Conservation (phyloP, 2,113 vertebrate genomes). For the Thomomys bottae region DNA sequence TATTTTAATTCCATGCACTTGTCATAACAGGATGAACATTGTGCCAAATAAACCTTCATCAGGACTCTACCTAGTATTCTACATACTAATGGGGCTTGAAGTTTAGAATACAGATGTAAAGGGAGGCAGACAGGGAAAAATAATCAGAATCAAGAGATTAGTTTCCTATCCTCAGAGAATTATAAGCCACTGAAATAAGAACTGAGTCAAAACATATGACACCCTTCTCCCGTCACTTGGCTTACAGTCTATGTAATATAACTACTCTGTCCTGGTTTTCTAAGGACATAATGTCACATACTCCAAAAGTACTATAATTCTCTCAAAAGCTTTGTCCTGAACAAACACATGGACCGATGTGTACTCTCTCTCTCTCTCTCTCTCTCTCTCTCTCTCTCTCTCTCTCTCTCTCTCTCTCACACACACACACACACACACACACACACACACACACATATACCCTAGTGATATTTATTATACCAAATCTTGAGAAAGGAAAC, state of each 20-base stretch:
- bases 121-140: constrained; percentile 26
- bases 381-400: too few species aligned
- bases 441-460: not conserved
- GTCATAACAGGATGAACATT: constrained; percentile 78
- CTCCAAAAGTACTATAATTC: not conserved
- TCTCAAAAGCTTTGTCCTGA: not conserved
- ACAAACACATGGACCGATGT: not conserved
- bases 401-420: too few species aligned
- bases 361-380: too few species aligned
- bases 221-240: not conserved
- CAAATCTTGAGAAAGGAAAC: not conserved
- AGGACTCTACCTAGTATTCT: constrained; percentile 71
- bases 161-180: constrained; percentile 35
- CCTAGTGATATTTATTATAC: not conserved
- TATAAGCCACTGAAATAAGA: constrained; percentile 40
- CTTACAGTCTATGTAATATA: not conserved
- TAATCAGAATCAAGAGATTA: constrained; percentile 35
- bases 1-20: constrained; percentile 86
- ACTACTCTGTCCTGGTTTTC: not conserved
- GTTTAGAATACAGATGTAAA: constrained; percentile 69
- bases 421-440: not conserved
- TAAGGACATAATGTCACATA: not conserved
- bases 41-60: constrained; percentile 84
- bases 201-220: not conserved
- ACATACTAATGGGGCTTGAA: constrained; percentile 76